Base-by-base conservation (phyloP, 2,888 invertebrate species). In the Andrena haemorrhoa region DNA sequence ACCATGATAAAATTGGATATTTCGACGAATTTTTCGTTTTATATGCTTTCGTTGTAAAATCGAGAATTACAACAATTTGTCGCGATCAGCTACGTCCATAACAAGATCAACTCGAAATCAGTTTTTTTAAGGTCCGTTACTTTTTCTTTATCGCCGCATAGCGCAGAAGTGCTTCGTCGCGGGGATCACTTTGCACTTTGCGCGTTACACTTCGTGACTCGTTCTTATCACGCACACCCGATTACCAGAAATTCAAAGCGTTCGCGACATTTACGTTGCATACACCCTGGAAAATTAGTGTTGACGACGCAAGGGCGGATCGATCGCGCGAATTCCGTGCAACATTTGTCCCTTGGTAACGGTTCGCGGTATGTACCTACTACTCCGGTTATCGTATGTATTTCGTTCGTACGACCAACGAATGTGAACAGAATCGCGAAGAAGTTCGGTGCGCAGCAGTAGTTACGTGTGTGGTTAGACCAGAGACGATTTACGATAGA, bases 101-200 rank as follows among this genome's bases (percentile, higher is more conserved):
- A 60, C 53, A 56, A 56, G 26, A 49, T 70, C 69, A 63, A 64
- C 61, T 70, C 41, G 58, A 61, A 64, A 61, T 78, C 68, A 68
- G 68, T 60, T 53, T n/a, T 53, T 58, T 63, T 56, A 20, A 49
- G 31, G 58, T 58, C 56, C 47, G 69, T 75, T 65, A 64, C 64
- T 70, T 76, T 75, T 80, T 64, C 72, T 68, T 66, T 68, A 77
- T 41, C 66, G 71, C 64, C 71, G 75, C 60, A 75, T 78, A 78
- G 75, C 79, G 72, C 69, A 72, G 72, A 72, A 78, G 75, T 83
- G 68, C 49, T 35, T 69, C 70, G 51, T 12, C 63, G 65, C 26
- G 33, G 41, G 63, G 20, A 33, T 60, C 68, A 78, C 83, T 65
- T 76, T 63, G 78, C 66, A 77, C 73, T 74, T 82, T 65, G 65